phyloP scores from a whole-genome alignment of 2,113 vertebrate genomes.

The Alligator mississippiensis region DNA sequence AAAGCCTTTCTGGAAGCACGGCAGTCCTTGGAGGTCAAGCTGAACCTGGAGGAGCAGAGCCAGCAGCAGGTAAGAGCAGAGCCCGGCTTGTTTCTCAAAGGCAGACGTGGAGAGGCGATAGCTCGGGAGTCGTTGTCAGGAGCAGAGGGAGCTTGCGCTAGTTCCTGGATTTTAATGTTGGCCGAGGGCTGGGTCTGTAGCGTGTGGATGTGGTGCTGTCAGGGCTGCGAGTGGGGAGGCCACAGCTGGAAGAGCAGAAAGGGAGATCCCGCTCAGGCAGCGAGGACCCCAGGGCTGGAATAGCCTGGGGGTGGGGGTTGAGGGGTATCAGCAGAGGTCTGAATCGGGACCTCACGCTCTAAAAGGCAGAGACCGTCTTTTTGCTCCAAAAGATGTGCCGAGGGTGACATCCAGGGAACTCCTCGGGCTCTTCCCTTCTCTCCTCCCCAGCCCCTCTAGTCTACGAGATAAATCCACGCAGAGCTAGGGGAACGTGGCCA shows the following conservation, averaged over 20 bases:
- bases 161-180: background rate
- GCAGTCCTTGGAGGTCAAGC: conserved; percentile 94
- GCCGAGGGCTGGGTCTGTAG: fast-evolving
- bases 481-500: no score
- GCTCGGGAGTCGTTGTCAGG: no score
- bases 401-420: background rate
- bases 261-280: no score
- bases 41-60: conserved; percentile 95
- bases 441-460: background rate
- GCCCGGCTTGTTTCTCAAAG: fast-evolving
- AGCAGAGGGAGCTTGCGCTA: background rate
- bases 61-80: conserved; percentile 88
- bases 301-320: no score
- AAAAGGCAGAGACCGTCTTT: background rate
- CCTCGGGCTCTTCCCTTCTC: background rate
- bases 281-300: no score
- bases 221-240: background rate
- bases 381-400: background rate
- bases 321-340: no score
- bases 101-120: no score
- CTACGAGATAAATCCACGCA: background rate
- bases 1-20: conserved; percentile 94
- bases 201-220: fast-evolving
- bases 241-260: no score
- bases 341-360: background rate